phyloP scores from a whole-genome alignment of 2,888 invertebrate genomes.

The Agrypnus murinus region DNA sequence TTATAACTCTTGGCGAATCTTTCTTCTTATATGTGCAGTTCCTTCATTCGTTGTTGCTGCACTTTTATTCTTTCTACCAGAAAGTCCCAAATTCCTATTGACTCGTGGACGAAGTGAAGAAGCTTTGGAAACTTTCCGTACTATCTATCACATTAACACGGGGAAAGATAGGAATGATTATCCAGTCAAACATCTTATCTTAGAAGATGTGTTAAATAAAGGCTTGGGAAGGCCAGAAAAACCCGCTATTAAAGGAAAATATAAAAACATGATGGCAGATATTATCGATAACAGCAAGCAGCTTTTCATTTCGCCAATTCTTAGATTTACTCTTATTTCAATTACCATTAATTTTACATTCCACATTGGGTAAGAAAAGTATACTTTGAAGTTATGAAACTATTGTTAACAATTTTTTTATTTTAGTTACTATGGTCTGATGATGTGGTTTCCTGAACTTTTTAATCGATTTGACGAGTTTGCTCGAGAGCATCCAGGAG shows the following conservation, averaged over 20 bases:
- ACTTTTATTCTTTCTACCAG: constrained; percentile 87
- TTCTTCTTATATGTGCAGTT: constrained; percentile 89
- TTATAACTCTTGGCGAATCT: constrained; percentile 95
- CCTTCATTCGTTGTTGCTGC: constrained; percentile 92
- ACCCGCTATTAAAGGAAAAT: constrained; percentile 77
- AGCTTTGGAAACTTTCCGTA: constrained; percentile 86
- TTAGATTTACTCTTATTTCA: constrained; percentile 88
- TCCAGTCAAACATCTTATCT: constrained; percentile 82
- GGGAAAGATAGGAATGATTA: constrained; percentile 84
- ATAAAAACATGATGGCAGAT: constrained; percentile 82
- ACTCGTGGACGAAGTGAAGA: constrained; percentile 86
- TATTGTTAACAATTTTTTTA: constrained; percentile 29
- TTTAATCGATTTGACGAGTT: constrained; percentile 93
- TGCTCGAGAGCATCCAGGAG: constrained; percentile 79
- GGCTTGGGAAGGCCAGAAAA: constrained; percentile 68
- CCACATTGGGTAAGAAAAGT: constrained; percentile 85
- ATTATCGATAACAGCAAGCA: constrained; percentile 88
- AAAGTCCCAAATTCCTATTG: constrained; percentile 92
- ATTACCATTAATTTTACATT: constrained; percentile 94
- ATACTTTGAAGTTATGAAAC: not conserved
- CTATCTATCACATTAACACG: constrained; percentile 88
- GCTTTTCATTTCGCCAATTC: constrained; percentile 85
- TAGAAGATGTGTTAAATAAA: constrained; percentile 73
- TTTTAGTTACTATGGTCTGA: constrained; percentile 90
- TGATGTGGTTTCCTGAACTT: constrained; percentile 98